Evolutionary conservation across 64 coral and sea anemone genomes (phyloP), one percentile per base, ranked within the genome.

Genomic region (Anthopleura sola): DNA sequence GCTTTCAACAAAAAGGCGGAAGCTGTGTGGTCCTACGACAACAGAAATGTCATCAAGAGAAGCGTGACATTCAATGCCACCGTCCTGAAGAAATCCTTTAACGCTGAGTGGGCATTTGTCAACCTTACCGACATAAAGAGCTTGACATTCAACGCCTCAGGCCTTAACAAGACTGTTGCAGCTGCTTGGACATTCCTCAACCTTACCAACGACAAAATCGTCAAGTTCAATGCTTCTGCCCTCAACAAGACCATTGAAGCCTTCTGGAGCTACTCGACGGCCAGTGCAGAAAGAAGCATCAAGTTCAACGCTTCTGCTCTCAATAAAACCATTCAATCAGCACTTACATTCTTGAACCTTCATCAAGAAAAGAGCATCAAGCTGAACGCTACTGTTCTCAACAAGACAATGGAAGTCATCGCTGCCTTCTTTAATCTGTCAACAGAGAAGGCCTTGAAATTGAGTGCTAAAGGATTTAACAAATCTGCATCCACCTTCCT

Each of bases 291-390:
- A 51, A 81, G 82, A 78, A 84, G 84, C 15, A 14, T 95, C 23
- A 92, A 92, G n/a, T 96, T 96, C 56, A 91, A 95, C 55, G 69
- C 80, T 24, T 85, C 89, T 58, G 81, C 77, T 19, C 24, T 88
- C 46, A 91, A 95, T 23, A 91, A 81, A 40, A 88, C 83, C 56
- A 66, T 92, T 4, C 83, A 95, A 15, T 84, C 86, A 3, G 78
- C 20, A n/a, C 54, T 76, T 44, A 91, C 84, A 34, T 95, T 88
- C 36, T 81, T 86, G 14, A 82, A 75, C 75, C 48, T 37, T 23
- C 49, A 62, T 34, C 68, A 92, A 60, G 93, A 89, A 34, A 88
- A 85, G 71, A 81, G 86, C 54, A 28, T 95, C n/a, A 95, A 92
- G 39, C 87, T 95, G 23, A 88, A 95, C 37, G 89, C 90, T 23